Conservation (phyloP, 2,888 invertebrate species). For the Micoletzkya japonica region DNA sequence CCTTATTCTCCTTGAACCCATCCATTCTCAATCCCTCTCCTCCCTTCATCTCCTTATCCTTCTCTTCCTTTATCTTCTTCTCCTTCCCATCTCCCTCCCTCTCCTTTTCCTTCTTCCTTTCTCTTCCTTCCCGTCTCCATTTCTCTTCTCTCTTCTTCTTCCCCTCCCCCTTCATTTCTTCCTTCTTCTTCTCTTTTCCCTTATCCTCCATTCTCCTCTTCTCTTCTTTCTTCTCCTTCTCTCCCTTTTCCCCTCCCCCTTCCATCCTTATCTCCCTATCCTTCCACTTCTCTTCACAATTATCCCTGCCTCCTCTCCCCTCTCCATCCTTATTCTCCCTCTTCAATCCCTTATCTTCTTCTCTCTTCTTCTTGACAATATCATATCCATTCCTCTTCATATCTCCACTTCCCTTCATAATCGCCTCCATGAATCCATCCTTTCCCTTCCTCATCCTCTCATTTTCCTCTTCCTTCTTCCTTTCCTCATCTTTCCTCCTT, state of each 20-base stretch:
- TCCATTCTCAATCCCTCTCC: conserved; percentile 1
- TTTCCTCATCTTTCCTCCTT: not conserved
- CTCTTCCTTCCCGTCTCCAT: not conserved
- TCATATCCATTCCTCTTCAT: not conserved
- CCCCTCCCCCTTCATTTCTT: not conserved
- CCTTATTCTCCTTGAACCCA: not conserved
- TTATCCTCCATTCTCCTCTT: not conserved
- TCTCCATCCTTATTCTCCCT: not conserved
- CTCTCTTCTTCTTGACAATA: not conserved
- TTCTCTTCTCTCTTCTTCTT: too few species aligned
- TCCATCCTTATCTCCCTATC: not conserved
- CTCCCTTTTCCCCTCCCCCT: not conserved
- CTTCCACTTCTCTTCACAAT: too few species aligned
- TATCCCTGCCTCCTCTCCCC: not conserved
- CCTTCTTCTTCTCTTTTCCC: not conserved
- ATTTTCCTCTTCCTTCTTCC: not conserved
- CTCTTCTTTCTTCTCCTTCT: conserved; percentile 3
- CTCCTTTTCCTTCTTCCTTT: not conserved
- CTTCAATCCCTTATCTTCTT: not conserved
- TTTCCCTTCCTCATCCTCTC: not conserved
- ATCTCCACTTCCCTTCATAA: too few species aligned
- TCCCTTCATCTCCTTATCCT: conserved; percentile 11
- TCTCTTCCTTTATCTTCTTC: conserved; percentile 4
- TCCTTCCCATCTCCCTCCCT: not conserved
- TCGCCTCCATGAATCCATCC: not conserved